Evolutionary conservation across 2,797 vertebrate species (phyloP).

Genomic region (Labroides dimidiatus): DNA sequence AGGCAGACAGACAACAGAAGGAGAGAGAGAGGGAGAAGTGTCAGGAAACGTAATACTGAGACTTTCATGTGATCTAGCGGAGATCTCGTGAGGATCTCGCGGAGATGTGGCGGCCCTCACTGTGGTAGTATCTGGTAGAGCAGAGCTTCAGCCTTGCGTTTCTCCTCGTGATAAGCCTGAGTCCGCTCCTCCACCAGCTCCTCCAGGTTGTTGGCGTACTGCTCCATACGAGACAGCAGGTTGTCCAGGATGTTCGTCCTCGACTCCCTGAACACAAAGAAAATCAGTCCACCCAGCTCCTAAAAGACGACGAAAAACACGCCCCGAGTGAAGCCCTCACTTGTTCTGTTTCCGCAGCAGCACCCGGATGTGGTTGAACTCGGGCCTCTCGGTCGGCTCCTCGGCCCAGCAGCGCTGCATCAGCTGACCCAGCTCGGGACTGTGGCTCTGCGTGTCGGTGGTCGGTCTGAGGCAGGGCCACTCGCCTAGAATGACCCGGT

Average conservation of each 20-base stretch:
- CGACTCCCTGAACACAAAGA: background rate
- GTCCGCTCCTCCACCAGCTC: slow-evolving; percentile 95
- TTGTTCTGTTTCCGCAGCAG: slow-evolving; percentile 92
- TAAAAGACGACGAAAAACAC: too few relatives aligned
- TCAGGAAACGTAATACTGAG: too few relatives aligned
- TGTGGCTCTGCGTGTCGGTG: slow-evolving; percentile 83
- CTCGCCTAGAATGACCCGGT: slow-evolving; percentile 89
- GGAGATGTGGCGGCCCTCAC: slow-evolving; percentile 25
- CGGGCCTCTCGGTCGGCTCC: slow-evolving; percentile 89
- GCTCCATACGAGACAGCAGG: slow-evolving; percentile 93
- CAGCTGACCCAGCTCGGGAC: slow-evolving; percentile 91
- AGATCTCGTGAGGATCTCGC: too few relatives aligned
- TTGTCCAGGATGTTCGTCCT: slow-evolving; percentile 92
- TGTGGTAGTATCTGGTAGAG: slow-evolving; percentile 94
- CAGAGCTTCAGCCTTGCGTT: slow-evolving; percentile 91
- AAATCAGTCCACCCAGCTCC: too few relatives aligned
- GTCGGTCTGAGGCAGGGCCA: slow-evolving; percentile 90
- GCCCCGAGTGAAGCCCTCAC: slow-evolving; percentile 40
- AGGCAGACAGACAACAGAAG: background rate
- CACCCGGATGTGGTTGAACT: slow-evolving; percentile 92
- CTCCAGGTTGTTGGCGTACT: slow-evolving; percentile 95
- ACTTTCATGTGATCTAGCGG: too few relatives aligned
- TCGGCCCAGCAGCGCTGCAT: slow-evolving; percentile 97
- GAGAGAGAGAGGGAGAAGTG: background rate
- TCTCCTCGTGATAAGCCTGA: slow-evolving; percentile 95